Percentiles rank a stretch among this genome's conserved stretches.
phyloP scores from a whole-genome alignment of 2,797 vertebrate species.

The Miichthys miiuy region DNA sequence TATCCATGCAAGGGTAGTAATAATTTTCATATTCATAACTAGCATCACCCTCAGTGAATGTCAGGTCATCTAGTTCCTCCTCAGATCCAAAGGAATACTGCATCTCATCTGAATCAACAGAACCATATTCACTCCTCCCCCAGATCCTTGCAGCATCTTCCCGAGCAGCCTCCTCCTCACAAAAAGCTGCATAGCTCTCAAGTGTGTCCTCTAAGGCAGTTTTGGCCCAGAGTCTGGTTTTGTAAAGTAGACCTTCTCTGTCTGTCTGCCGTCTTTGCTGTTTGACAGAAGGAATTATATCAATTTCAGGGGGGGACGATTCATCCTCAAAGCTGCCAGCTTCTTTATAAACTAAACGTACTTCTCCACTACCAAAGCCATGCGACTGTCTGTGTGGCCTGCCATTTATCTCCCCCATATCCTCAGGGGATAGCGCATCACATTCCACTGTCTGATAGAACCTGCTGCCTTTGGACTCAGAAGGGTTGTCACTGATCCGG shows the following conservation, averaged over 20 bases:
- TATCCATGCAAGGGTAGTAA: slow-evolving; percentile 67
- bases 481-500: slow-evolving; percentile 70
- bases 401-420: slow-evolving; percentile 80
- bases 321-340: slow-evolving; percentile 84
- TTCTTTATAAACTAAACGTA: slow-evolving; percentile 80
- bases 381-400: slow-evolving; percentile 49
- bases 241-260: slow-evolving; percentile 90
- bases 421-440: slow-evolving; percentile 78
- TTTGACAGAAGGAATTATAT: slow-evolving; percentile 83
- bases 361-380: slow-evolving; percentile 69
- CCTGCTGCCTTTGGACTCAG: slow-evolving; percentile 73
- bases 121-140: slow-evolving; percentile 85
- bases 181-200: slow-evolving; percentile 84
- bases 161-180: slow-evolving; percentile 80
- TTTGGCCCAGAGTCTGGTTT: slow-evolving; percentile 87
- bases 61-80: slow-evolving; percentile 88
- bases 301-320: slow-evolving; percentile 83
- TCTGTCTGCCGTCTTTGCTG: slow-evolving; percentile 73
- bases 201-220: slow-evolving; percentile 81
- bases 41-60: slow-evolving; percentile 76
- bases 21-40: slow-evolving; percentile 79
- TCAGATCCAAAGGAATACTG: slow-evolving; percentile 89
- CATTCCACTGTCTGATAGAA: slow-evolving; percentile 83
- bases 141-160: slow-evolving; percentile 69
- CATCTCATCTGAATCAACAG: slow-evolving; percentile 91